Percentiles rank a stretch among this genome's conserved stretches.
These are phyloP conservation scores for Caenorhabditis uteleia DNA, from an alignment of 2,888 invertebrate genomes.

Conservation along the genomic window DNA sequence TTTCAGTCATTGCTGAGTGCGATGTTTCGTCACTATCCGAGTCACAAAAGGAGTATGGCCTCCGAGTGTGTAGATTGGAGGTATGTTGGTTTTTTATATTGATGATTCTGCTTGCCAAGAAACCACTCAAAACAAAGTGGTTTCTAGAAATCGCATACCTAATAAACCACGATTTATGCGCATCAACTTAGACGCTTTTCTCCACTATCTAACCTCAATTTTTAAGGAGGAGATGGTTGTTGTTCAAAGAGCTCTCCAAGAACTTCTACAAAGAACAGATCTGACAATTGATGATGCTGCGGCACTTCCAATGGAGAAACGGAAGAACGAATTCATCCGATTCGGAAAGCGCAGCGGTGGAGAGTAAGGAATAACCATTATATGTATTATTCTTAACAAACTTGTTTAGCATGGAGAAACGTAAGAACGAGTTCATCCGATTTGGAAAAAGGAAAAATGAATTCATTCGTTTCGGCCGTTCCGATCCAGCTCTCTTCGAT, in stretches of 20 bases:
- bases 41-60: slow-evolving; percentile 26
- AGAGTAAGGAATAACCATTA: slow-evolving; percentile 12
- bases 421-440: slow-evolving; percentile 57
- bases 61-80: slow-evolving; percentile 47
- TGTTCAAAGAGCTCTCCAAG: slow-evolving; percentile 52
- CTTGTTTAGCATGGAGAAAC: slow-evolving; percentile 35
- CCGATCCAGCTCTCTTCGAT: slow-evolving; percentile 1
- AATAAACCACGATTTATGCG: background rate
- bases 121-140: background rate
- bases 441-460: slow-evolving; percentile 58
- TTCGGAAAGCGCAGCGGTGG: slow-evolving; percentile 52
- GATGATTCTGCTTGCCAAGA: no score
- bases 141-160: background rate
- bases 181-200: background rate
- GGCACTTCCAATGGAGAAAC: slow-evolving; percentile 31
- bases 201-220: slow-evolving; percentile 6
- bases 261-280: slow-evolving; percentile 48
- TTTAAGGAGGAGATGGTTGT: slow-evolving; percentile 47
- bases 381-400: background rate
- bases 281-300: slow-evolving; percentile 19
- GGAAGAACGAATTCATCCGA: slow-evolving; percentile 58
- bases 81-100: no score
- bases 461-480: slow-evolving; percentile 8
- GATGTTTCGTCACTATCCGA: slow-evolving; percentile 33
- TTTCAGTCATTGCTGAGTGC: slow-evolving; percentile 35